Conservation (phyloP, 2,113 vertebrate genomes). For the Alouatta palliata region DNA sequence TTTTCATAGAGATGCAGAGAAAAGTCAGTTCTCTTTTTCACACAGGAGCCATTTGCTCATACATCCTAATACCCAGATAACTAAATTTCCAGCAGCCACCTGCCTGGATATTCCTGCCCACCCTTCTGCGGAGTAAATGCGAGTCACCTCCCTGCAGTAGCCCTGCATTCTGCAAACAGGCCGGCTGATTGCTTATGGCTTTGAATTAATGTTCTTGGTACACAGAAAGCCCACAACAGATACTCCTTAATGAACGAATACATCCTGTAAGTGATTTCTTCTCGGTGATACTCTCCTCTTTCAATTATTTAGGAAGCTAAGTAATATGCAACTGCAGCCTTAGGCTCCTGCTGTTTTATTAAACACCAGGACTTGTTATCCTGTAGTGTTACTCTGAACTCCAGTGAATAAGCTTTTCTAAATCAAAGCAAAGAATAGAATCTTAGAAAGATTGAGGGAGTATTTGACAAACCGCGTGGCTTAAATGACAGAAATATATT, state of each 20-base stretch:
- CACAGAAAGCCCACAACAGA: background rate
- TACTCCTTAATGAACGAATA: background rate
- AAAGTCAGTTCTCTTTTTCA: background rate
- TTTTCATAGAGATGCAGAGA: background rate
- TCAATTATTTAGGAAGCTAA: conserved; percentile 48
- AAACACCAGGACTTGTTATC: background rate
- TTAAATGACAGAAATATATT: background rate
- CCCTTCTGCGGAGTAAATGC: background rate
- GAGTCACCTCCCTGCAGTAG: background rate
- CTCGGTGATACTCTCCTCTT: background rate
- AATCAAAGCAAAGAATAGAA: background rate
- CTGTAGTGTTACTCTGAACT: conserved; percentile 6
- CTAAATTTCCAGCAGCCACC: background rate
- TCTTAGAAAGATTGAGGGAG: background rate
- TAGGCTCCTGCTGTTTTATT: background rate
- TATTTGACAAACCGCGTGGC: background rate
- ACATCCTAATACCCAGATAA: background rate
- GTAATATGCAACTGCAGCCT: background rate
- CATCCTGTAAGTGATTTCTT: background rate
- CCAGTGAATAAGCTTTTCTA: background rate
- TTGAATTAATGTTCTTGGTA: background rate
- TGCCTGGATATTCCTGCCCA: accelerated
- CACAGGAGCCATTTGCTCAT: background rate
- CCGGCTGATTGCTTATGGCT: background rate
- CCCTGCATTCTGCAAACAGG: background rate